phyloP scores from a whole-genome alignment of 2,797 vertebrate species.

The Gymnoscopelus microlampas region DNA sequence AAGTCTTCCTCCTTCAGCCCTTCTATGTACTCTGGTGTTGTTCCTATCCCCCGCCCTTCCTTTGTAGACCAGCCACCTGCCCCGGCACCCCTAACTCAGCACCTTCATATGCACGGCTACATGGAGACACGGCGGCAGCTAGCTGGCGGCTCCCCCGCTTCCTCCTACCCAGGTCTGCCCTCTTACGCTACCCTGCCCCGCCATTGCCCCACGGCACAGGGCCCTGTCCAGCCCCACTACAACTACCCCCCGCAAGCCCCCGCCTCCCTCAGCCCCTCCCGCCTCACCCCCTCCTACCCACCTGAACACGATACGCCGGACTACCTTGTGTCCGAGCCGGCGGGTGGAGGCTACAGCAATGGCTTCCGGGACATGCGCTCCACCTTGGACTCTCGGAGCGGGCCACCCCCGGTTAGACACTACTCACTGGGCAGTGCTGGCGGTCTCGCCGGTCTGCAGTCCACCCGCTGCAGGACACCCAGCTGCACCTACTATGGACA shows the following conservation, averaged over 20 bases:
- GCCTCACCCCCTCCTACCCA: conserved; percentile 66
- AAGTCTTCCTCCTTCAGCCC: conserved; percentile 77
- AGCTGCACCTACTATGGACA: conserved; percentile 95
- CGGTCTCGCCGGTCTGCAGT: conserved; percentile 76
- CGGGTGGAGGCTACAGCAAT: conserved; percentile 69
- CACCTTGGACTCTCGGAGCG: conserved; percentile 71
- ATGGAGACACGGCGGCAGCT: conserved; percentile 80
- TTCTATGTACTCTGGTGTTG: conserved; percentile 84
- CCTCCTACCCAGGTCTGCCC: conserved; percentile 77
- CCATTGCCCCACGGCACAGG: conserved; percentile 77
- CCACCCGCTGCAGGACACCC: conserved; percentile 91
- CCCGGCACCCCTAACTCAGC: conserved; percentile 65
- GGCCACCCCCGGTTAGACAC: conserved; percentile 68
- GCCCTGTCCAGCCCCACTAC: conserved; percentile 68
- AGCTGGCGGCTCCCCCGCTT: conserved; percentile 73
- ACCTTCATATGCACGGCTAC: conserved; percentile 76
- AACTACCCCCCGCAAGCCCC: conserved; percentile 72
- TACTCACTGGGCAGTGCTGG: conserved; percentile 76
- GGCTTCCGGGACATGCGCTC: conserved; percentile 85
- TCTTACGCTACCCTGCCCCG: conserved; percentile 85
- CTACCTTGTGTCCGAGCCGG: conserved; percentile 65
- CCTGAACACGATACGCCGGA: conserved; percentile 74
- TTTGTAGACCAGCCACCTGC: conserved; percentile 67
- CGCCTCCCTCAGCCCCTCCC: conserved; percentile 77
- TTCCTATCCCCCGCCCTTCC: conserved; percentile 88